phyloP scores from a whole-genome alignment of 2,888 invertebrate genomes.

The Ditula angustiorana region DNA sequence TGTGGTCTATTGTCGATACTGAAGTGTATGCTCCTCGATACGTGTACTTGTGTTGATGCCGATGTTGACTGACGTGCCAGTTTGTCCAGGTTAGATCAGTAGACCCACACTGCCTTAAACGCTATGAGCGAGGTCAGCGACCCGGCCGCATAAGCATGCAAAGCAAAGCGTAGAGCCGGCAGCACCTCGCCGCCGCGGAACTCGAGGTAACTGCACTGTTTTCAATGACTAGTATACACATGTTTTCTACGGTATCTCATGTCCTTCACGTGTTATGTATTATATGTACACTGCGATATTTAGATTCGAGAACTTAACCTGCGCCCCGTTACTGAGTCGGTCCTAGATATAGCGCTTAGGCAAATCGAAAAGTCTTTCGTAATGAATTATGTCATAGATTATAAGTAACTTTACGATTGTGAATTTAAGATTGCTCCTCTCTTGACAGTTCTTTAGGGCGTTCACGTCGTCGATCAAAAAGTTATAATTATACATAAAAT shows the following conservation, averaged over 20 bases:
- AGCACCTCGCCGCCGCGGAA: constrained; percentile 71
- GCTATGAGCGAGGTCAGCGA: constrained; percentile 67
- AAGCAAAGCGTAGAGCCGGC: constrained; percentile 52
- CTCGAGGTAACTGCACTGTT: constrained; percentile 79
- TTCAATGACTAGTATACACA: constrained; percentile 61
- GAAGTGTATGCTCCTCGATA: constrained; percentile 46
- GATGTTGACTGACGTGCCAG: constrained; percentile 72
- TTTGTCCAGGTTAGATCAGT: constrained; percentile 79
- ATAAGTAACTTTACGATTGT: constrained; percentile 51
- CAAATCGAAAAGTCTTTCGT: constrained; percentile 34
- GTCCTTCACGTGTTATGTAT: constrained; percentile 39
- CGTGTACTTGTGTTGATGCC: constrained; percentile 63
- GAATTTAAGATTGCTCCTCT: constrained; percentile 46
- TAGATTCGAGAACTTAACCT: constrained; percentile 24
- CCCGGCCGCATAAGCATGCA: constrained; percentile 67
- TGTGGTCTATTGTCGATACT: constrained; percentile 63
- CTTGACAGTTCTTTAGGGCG: constrained; percentile 49
- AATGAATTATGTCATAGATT: constrained; percentile 49
- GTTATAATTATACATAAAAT: constrained; percentile 49
- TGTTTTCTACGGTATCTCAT: constrained; percentile 21
- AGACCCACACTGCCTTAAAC: constrained; percentile 80
- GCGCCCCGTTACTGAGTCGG: constrained; percentile 28
- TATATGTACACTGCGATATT: constrained; percentile 39
- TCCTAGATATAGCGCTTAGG: constrained; percentile 30
- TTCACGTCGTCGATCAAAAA: constrained; percentile 51